Base-by-base conservation (phyloP, 2,113 vertebrate species). In the Hippoglossus stenolepis region DNA sequence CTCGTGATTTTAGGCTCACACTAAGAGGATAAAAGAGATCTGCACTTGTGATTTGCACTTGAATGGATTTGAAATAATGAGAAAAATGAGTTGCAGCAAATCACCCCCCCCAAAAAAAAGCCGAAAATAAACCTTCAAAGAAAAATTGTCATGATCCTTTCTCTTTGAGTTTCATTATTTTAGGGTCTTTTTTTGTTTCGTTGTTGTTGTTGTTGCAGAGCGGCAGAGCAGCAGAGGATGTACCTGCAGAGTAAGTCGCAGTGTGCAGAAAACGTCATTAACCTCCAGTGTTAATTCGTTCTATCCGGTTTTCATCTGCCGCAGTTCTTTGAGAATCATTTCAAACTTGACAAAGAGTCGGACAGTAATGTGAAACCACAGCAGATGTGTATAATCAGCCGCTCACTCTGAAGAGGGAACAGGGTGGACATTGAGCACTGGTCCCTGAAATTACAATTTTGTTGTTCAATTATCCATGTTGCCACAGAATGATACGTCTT, bases 401-500 rank as follows among this genome's bases (percentile, higher is more conserved):
- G 28, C 51, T 73, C 62, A 14, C 72, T 70, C 85, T 78, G 35
- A 73, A 78, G 82, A 20, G 59, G 63, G 57, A 84, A 79, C 61
- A 78, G 70, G 65, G 84, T 84, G 85, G 85, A 79, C 85, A 79
- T 72, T 89, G 85, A 81, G 79, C 86, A 89, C 76, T 86, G 77
- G 86, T 79, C 87, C 90, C 87, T 93, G 91, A 92, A 92, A 92
- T 90, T 78, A 91, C 84, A 79, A 86, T 90, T 90, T 88, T 87
- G 89, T 91, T 92, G 87, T 90, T 89, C 80, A 90, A 89, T 92
- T 92, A 90, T 89, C 86, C 87, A 84, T 86, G 85, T 86, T 80
- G 76, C 72, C 82, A 77, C 80, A 75, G 75, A 75, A 82, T 70
- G 77, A 85, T 86, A 56, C 70, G 64, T 89, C 31, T 31, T 31